Base-by-base conservation (phyloP, 2,113 vertebrate species). In the Alouatta palliata region DNA sequence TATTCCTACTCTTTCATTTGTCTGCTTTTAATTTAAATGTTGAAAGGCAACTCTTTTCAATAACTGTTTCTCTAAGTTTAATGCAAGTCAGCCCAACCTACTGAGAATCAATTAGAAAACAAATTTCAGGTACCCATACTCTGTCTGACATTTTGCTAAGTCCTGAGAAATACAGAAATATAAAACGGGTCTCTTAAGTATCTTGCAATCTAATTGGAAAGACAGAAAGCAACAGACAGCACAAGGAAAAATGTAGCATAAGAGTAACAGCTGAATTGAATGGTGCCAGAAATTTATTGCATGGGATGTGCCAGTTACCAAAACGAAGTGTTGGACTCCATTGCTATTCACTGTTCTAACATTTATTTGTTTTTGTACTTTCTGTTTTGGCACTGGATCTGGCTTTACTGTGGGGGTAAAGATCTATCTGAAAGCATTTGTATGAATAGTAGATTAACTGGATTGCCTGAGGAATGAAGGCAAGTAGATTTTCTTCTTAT, bases 401-500 rank as follows among this genome's bases (percentile, higher is more conserved):
- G 30, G 37, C 47, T 43, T 96, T 61, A 56, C 77, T 30, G 21
- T 68, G 9, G 37, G 17, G 4, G 71, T 64, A 76, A 68, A 87
- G 49, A 92, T 87, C 25, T 58, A 94, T 75, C 20, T 58, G 85
- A 61, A 27, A 20, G 30, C n/a, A 77, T 92, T 77, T 94, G 43
- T 94, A 54, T 91, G 87, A 94, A 77, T 12, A 88, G 79, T 64
- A 79, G 47, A 93, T 89, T 84, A 96, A 30, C 66, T 91, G 12
- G 37, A 71, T 58, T 85, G 6, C 83, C 87, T 93, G 17, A 61
- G 76, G 66, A 97, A 95, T 49, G 19, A 87, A 94, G 61, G 27
- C 17, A 95, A 96, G 87, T 79, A 52, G 20, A 80, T 91, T 89
- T 92, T 87, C 68, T 87, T 77, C 71, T 95, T 66, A 32, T 83